A percentile compares a stretch with the other conserved stretches of the same genome.
phyloP scores from a whole-genome alignment of 2,113 vertebrate genomes.

The Lichenostomus cassidix region DNA sequence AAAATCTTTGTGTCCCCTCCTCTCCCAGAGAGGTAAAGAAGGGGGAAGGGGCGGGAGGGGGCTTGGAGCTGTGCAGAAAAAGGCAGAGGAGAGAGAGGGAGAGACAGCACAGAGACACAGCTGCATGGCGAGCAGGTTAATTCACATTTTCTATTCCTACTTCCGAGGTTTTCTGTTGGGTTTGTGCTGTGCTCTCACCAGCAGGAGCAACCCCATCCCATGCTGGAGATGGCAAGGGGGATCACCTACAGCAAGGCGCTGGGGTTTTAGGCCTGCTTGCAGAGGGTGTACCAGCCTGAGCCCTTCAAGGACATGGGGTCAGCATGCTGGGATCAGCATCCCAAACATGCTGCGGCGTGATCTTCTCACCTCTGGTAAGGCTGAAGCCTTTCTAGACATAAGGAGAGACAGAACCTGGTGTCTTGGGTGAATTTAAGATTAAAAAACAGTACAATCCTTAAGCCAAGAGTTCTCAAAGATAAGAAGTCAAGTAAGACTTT shows the following conservation, averaged over 20 bases:
- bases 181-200: not conserved
- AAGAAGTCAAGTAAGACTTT: not conserved
- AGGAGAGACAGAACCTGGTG: not conserved
- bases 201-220: not conserved
- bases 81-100: accelerated
- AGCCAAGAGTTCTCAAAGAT: not conserved
- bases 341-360: not conserved
- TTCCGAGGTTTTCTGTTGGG: not conserved
- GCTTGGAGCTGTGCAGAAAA: not conserved
- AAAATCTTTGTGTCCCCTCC: not conserved
- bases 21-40: not conserved
- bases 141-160: not conserved
- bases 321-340: not conserved
- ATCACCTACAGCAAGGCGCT: accelerated
- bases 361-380: not conserved
- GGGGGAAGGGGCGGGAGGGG: not conserved
- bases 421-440: not conserved
- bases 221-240: not conserved
- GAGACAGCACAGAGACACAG: accelerated
- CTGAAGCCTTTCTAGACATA: not conserved
- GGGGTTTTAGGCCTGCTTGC: not conserved
- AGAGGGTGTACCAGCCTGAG: not conserved
- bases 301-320: not conserved
- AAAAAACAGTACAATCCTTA: not conserved
- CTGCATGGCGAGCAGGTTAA: accelerated